A percentile compares a stretch with the other conserved stretches of the same genome.
phyloP scores from a whole-genome alignment of 1,140 invertebrate species.

The Drosophila sulfurigaster region DNA sequence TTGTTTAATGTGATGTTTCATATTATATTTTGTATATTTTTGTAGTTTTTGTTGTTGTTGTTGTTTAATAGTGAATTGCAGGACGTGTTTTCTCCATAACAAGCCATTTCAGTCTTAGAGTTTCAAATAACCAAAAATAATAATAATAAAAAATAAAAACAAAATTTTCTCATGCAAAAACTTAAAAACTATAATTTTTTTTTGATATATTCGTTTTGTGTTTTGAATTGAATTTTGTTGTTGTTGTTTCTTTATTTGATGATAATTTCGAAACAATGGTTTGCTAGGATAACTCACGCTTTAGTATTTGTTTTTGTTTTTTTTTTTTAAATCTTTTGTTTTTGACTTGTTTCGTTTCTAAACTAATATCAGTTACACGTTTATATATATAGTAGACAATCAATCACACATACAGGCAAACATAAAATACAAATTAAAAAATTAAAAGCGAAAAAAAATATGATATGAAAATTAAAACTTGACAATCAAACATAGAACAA shows the following conservation, averaged over 20 bases:
- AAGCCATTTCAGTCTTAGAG: constrained; percentile 84
- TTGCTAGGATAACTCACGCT: constrained; percentile 76
- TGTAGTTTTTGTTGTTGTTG: constrained; percentile 22
- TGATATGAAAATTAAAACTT: constrained; percentile 20
- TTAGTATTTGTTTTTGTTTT: constrained; percentile 32
- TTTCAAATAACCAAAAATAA: constrained; percentile 78
- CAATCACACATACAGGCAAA: constrained; percentile 76
- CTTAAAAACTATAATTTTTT: constrained; percentile 60
- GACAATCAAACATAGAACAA: constrained; percentile 67
- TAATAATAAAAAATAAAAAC: constrained; percentile 52
- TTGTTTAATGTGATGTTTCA: constrained; percentile 59
- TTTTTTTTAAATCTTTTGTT: constrained; percentile 25
- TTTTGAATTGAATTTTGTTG: constrained; percentile 32
- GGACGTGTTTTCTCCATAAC: constrained; percentile 78
- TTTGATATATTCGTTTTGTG: constrained; percentile 31
- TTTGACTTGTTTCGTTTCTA: constrained; percentile 45
- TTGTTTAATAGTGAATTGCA: constrained; percentile 59
- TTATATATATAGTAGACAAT: constrained; percentile 67
- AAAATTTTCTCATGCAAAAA: constrained; percentile 47
- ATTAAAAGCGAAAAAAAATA: constrained; percentile 27
- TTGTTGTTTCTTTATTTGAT: constrained; percentile 62
- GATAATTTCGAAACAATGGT: constrained; percentile 80
- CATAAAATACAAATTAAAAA: constrained; percentile 51
- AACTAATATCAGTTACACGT: constrained; percentile 72
- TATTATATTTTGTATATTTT: constrained; percentile 29